Evolutionary conservation across 1,140 invertebrate genomes (phyloP), one percentile per base, ranked within the genome.

Genomic region (Augochlora pura): DNA sequence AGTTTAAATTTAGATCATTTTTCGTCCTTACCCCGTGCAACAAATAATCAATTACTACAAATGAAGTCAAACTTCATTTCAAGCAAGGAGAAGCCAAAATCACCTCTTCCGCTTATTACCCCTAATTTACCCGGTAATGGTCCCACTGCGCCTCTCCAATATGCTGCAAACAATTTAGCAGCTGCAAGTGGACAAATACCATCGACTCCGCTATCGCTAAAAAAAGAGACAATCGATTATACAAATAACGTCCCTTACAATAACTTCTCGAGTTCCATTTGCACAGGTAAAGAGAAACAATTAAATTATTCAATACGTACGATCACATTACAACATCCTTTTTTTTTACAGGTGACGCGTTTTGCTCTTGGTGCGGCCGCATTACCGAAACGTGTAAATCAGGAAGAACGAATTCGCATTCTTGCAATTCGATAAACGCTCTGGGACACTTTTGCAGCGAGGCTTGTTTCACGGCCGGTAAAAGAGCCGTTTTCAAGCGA

Each of bases 401-500:
- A 49, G 90, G 86, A 77, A 86, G 85, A 59, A 73, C 32, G 12
- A 74, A 66, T 39, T 85, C 84, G 32, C 65, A 88, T 38, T 78
- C 89, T n/a, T 87, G 77, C 54, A 85, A 86, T 59, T 80, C 84
- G 39, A 82, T 83, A 42, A 87, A 82, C 70, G 80, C 83, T 76
- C 80, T 88, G 16, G 87, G 86, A 73, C 86, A 88, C 59, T 91
- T 91, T 74, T 98, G 97, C 89, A 97, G 97, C 3, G 97, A 98
- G 90, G 93, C 97, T 32, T 98, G 97, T 92, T 98, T 98, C 92
- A 96, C 96, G 12, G 97, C 97, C 88, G 97, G 97, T 21, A 93
- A 97, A 66, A 93, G 97, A 62, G 97, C 97, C 0, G 97, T 96
- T 79, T 98, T 98, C 91, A 98, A 98, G 91, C 96, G 96, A 85